A percentile compares a stretch with the other conserved stretches of the same genome.
These are phyloP conservation scores for Harpagoxenus sublaevis DNA, from an alignment of 2,888 invertebrate species.

Conservation along the genomic window DNA sequence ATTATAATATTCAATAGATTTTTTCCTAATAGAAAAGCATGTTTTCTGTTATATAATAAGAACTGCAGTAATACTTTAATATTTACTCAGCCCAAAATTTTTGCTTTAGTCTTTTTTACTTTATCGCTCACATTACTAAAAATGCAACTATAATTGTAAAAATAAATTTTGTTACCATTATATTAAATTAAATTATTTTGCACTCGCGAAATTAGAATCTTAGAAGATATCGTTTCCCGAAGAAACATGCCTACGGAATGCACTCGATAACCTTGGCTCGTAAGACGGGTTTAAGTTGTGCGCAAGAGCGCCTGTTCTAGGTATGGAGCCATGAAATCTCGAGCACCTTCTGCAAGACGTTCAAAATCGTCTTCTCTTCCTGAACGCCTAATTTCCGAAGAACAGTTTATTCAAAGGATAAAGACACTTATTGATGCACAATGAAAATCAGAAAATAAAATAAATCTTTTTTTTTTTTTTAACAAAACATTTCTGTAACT, in stretches of 20 bases:
- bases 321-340: constrained; percentile 69
- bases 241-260: constrained; percentile 69
- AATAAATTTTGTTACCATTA: neutral
- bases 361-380: constrained; percentile 25
- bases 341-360: constrained; percentile 57
- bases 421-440: neutral
- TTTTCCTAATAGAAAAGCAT: neutral
- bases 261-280: constrained; percentile 84
- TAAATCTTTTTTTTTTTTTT: neutral
- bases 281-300: constrained; percentile 76
- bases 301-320: constrained; percentile 46
- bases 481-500: neutral
- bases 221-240: constrained; percentile 72
- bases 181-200: neutral
- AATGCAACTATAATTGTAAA: neutral
- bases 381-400: neutral
- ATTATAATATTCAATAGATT: neutral
- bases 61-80: neutral
- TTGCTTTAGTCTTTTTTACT: neutral
- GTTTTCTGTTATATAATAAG: neutral
- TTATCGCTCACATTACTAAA: neutral
- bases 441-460: neutral
- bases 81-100: neutral
- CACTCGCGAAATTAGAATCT: constrained; percentile 67
- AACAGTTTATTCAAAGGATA: neutral